Base-by-base conservation (phyloP, 2,797 vertebrate species). In the Acipenser transmontanus region DNA sequence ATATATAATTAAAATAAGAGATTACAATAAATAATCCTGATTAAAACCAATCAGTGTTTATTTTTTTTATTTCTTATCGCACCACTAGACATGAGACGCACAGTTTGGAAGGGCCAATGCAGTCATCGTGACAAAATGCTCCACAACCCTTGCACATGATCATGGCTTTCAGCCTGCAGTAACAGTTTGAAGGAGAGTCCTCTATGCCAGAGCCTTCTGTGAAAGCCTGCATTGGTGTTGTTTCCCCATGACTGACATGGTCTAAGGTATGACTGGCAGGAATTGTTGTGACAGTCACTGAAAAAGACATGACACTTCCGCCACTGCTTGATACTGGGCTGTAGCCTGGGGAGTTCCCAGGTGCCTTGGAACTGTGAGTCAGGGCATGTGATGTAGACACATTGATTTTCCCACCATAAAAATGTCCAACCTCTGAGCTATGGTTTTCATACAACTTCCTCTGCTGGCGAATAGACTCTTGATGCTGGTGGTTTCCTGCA, bases 91-190 rank as follows among this genome's bases (percentile, higher is more conserved):
- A 98, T 7, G 97, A 96, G 61, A 99, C 96, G 0, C 97, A 99
- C 59, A 99, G 93, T 85, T 95, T 96, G 0, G 97, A 98, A 71
- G 97, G 96, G 7, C 97, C 95, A 0, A 99, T 99, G 87, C 97
- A 99, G 72, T 99, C 96, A 2, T 98, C 94, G 0, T 99, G 97
- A 87, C 97, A 99, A 79, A 99, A 99, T 64, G 97, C 97, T 0
- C 97, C 97, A 1, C 97, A 99, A 50, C 97, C 96, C 81, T 96
- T 94, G 85, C 96, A 99, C 91, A 99, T 93, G 85, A 99, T 99
- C 97, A 99, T 99, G 64, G 97, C 97, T 91, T 98, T 99, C 76
- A 99, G 89, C 57, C 95, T 88, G 83, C 97, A 99, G 86, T 99
- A 99, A 77, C 97, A 99, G 68, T 96, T 95, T 8, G 96, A 92